Evolutionary conservation across 2,888 invertebrate species (phyloP).

Genomic region (Diarsia dahlii): DNA sequence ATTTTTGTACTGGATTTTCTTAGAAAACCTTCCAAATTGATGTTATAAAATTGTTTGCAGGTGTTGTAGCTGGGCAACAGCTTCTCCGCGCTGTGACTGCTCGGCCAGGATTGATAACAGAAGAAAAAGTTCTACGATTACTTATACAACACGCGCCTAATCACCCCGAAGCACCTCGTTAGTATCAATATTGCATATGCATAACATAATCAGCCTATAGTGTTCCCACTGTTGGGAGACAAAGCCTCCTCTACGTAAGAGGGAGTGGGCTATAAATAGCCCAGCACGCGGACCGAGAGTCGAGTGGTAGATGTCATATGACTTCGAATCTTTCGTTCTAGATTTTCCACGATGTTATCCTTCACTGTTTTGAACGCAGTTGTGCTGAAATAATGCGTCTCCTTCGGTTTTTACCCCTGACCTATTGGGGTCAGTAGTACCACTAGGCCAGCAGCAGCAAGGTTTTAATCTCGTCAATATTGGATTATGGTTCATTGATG

Average conservation of each 20-base stretch:
- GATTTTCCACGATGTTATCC: not conserved
- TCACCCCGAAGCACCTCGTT: constrained; percentile 81
- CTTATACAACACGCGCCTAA: constrained; percentile 80
- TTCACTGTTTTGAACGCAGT: not conserved
- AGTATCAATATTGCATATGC: constrained; percentile 38
- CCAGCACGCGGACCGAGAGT: not conserved
- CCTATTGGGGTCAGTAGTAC: not conserved
- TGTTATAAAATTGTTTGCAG: constrained; percentile 64
- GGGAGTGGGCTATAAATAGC: too few species aligned
- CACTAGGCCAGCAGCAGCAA: not conserved
- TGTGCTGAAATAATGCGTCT: not conserved
- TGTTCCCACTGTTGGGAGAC: not conserved
- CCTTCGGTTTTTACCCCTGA: not conserved
- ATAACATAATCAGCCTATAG: not conserved
- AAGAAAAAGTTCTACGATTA: constrained; percentile 82
- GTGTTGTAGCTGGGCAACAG: constrained; percentile 83
- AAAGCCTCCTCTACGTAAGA: too few species aligned
- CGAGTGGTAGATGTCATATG: not conserved
- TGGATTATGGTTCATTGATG: not conserved
- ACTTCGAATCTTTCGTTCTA: not conserved
- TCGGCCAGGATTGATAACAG: constrained; percentile 83
- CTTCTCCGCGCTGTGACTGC: constrained; percentile 78
- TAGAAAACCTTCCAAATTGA: too few species aligned
- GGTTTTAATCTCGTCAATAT: not conserved
- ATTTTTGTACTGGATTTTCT: too few species aligned